phyloP scores from a whole-genome alignment of 2,888 invertebrate genomes.

The Caenorhabditis panamensis region DNA sequence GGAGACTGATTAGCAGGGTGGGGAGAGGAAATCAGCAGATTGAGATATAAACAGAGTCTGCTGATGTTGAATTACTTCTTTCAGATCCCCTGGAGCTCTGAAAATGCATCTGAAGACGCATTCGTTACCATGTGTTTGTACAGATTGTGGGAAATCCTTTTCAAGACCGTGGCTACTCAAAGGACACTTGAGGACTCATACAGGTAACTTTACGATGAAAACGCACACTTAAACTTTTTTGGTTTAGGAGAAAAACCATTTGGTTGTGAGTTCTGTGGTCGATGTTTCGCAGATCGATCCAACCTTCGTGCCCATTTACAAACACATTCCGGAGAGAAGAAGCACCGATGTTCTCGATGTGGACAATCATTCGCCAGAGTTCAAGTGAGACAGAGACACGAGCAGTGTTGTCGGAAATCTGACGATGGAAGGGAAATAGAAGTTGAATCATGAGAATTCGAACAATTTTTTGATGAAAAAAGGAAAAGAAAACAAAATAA shows the following conservation, averaged over 20 bases:
- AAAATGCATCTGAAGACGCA: slow-evolving; percentile 75
- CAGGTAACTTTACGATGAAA: slow-evolving; percentile 49
- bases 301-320: slow-evolving; percentile 71
- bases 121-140: slow-evolving; percentile 67
- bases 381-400: slow-evolving; percentile 64
- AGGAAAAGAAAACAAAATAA: background rate
- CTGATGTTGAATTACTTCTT: slow-evolving; percentile 19
- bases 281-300: slow-evolving; percentile 71
- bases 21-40: background rate
- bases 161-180: slow-evolving; percentile 72
- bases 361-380: slow-evolving; percentile 63
- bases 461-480: no score
- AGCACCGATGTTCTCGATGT: slow-evolving; percentile 63
- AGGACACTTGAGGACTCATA: slow-evolving; percentile 71
- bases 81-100: slow-evolving; percentile 70
- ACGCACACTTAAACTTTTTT: no score
- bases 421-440: background rate
- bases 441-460: background rate
- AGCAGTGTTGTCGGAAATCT: slow-evolving; percentile 33
- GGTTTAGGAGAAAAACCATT: slow-evolving; percentile 72
- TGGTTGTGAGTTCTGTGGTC: slow-evolving; percentile 65
- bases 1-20: slow-evolving; percentile 18
- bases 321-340: slow-evolving; percentile 67
- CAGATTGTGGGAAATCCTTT: slow-evolving; percentile 70
- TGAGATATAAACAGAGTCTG: background rate